Evolutionary conservation across 1,140 invertebrate genomes (phyloP).

Genomic region (Tetragonula clypearis): DNA sequence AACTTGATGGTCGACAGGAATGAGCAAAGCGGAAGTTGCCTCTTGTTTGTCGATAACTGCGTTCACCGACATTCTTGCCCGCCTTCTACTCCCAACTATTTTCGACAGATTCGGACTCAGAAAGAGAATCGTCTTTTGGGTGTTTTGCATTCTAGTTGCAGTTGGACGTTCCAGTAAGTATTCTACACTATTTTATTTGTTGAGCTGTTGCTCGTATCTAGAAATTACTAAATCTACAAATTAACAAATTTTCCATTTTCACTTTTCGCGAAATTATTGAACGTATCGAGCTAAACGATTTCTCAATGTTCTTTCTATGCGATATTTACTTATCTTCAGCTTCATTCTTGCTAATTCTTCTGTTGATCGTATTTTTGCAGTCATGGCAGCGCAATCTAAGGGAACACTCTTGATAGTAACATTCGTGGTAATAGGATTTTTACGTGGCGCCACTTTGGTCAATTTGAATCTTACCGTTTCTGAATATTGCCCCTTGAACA

Average conservation of each 20-base stretch:
- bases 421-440: conserved; percentile 87
- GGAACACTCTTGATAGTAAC: conserved; percentile 78
- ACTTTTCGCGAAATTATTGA: background rate
- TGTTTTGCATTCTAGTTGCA: conserved; percentile 86
- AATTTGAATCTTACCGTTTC: conserved; percentile 89
- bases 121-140: conserved; percentile 87
- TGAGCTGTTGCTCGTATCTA: background rate
- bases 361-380: conserved; percentile 68
- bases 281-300: background rate
- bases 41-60: conserved; percentile 88
- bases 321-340: too few relatives aligned
- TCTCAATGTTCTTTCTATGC: too few relatives aligned
- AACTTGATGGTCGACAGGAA: conserved; percentile 66
- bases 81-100: conserved; percentile 87
- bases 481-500: conserved; percentile 87
- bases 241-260: too few relatives aligned
- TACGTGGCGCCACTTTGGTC: conserved; percentile 87
- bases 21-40: conserved; percentile 85
- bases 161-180: conserved; percentile 87
- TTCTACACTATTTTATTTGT: background rate
- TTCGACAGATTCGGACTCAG: conserved; percentile 86
- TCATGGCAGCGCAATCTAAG: conserved; percentile 81
- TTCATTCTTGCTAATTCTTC: background rate
- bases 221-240: too few relatives aligned
- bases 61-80: conserved; percentile 87